Percentiles rank a stretch among this genome's conserved stretches.
Conservation (phyloP, 2,113 vertebrate genomes). For the Murina feae region DNA sequence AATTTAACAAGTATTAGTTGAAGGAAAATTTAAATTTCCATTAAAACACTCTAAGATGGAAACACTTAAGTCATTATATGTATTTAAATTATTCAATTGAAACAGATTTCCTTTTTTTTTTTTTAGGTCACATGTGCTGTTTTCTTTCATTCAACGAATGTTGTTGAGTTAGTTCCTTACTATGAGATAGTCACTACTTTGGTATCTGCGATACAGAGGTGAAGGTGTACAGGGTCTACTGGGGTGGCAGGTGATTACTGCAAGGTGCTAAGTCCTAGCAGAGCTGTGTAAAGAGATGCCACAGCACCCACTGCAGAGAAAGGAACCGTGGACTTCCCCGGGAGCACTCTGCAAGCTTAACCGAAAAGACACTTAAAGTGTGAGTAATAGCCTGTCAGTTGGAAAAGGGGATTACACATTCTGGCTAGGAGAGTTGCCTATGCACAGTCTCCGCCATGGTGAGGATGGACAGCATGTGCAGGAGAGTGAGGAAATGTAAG, state of each 20-base stretch:
- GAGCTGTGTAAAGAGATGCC: background rate
- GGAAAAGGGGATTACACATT: background rate
- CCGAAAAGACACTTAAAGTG: background rate
- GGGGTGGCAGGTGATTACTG: background rate
- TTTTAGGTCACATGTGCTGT: background rate
- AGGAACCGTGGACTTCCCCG: background rate
- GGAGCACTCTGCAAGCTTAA: background rate
- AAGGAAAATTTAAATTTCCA: background rate
- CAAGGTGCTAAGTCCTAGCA: background rate
- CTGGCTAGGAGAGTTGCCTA: background rate
- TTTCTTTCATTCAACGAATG: background rate
- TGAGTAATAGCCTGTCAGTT: background rate
- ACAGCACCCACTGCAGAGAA: rapidly evolving
- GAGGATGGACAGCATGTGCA: background rate
- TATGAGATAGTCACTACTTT: background rate
- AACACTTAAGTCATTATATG: background rate
- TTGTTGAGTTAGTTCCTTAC: background rate
- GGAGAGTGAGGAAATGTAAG: background rate
- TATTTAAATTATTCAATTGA: background rate
- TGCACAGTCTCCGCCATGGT: background rate
- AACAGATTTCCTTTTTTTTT: background rate
- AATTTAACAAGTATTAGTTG: background rate
- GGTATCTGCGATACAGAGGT: too few species aligned
- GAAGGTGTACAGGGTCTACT: background rate
- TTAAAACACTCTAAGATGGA: background rate